Base-by-base conservation (phyloP, 1,140 invertebrate species). In the Pseudobourletiella spinata region DNA sequence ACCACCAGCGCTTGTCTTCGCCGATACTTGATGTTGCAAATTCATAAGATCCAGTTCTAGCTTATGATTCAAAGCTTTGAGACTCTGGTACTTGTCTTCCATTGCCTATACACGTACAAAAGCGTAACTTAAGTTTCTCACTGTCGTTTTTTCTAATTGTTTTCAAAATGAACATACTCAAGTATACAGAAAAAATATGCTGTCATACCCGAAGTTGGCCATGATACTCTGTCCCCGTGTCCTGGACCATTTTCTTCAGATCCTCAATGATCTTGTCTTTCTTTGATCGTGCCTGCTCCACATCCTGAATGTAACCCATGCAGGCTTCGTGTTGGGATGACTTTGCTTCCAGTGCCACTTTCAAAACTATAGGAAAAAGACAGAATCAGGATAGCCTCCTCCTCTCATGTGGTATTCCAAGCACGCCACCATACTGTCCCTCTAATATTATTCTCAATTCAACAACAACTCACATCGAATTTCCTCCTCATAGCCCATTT, bases 11-110 rank as follows among this genome's bases (percentile, higher is more conserved):
- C 48, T 30, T 26, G 32, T 60, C 28, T 64, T 64, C 18, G 60
- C n/a, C 1, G 55, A 51, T 6, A 82, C 67, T 51, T 78, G 80
- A 64, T 82, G 77, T 24, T 78, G 76, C 42, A 84, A 72, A 70
- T 86, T 83, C 51, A 87, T 75, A 4, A 85, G 81, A n/a, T n/a
- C n/a, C 39, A 82, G 80, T 69, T 88, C 86, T 57, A 85, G 74
- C 35, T 81, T 77, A 59, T 84, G 76, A 72, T 84, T 85, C 28
- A 86, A 83, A 26, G 81, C 77, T 68, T 83, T 79, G 66, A 87
- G 82, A 4, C 81, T 79, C 54, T 80, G 78, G 71, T 87, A 88
- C 72, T 88, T 88, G 44, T 83, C 84, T 69, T 85, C 84, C 1
- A 87, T 76, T 2, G 84, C 80, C 72, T 72, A 35, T n/a, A n/a